Evolutionary conservation across 2,797 vertebrate species (phyloP).

Genomic region (Sebastes taczanowskii): DNA sequence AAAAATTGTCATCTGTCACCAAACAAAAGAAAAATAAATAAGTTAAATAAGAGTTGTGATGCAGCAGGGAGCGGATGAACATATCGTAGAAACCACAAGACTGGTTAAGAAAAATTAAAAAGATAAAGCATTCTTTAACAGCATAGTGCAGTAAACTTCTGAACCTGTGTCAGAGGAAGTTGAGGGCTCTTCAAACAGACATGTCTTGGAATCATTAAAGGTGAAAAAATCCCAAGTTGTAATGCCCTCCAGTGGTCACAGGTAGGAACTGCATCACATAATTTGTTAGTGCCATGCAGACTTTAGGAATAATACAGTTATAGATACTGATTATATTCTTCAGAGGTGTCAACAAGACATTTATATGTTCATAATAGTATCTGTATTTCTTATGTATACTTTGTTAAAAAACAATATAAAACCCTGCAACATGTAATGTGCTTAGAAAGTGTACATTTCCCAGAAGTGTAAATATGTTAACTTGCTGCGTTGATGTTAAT

Average conservation of each 20-base stretch:
- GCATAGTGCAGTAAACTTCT: background rate
- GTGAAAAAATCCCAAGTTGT: background rate
- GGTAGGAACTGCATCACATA: background rate
- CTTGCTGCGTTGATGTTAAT: fast-evolving
- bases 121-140: background rate
- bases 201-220: constrained; percentile 4
- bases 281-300: background rate
- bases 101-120: background rate
- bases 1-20: background rate
- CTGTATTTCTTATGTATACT: background rate
- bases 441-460: too few species aligned
- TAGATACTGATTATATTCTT: background rate
- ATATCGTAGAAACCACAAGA: background rate
- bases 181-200: constrained; percentile 12
- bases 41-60: background rate
- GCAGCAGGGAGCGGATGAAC: background rate
- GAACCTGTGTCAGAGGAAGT: constrained; percentile 1
- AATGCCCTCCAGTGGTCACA: too few species aligned
- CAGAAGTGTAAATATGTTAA: too few species aligned
- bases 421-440: background rate
- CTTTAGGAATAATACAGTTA: background rate
- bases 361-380: too few species aligned
- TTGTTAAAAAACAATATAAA: background rate
- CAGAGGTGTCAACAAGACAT: background rate
- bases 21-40: background rate